These are phyloP conservation scores for Leucophenga maculata DNA, from an alignment of 2,888 invertebrate species.

Conservation along the genomic window DNA sequence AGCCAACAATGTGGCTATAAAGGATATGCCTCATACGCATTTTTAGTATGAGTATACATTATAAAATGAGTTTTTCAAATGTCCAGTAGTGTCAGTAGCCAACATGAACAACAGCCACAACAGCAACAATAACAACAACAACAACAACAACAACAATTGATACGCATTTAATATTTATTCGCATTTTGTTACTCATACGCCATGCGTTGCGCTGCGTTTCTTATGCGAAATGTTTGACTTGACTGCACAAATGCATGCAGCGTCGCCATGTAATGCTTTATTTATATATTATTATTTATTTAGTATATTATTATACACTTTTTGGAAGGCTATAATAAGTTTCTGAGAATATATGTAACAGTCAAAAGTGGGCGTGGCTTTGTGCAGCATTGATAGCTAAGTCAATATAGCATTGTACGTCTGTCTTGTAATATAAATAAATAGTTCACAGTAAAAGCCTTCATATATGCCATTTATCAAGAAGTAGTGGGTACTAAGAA, in stretches of 20 bases:
- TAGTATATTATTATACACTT: no score
- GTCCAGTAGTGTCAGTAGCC: not conserved
- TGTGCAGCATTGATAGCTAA: no score
- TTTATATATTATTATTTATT: no score
- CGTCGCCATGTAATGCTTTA: not conserved
- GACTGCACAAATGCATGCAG: not conserved
- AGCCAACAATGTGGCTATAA: not conserved
- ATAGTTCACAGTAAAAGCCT: no score
- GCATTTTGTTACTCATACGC: slow-evolving; percentile 35
- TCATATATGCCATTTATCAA: no score
- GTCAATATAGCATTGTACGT: no score
- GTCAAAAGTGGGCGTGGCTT: no score
- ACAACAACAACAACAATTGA: slow-evolving; percentile 41
- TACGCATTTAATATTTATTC: slow-evolving; percentile 53
- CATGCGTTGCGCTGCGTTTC: not conserved
- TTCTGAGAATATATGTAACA: no score
- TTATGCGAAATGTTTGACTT: not conserved
- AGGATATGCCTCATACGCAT: not conserved
- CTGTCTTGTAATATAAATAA: no score
- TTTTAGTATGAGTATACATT: not conserved
- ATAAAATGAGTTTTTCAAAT: not conserved
- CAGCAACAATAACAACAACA: slow-evolving; percentile 21
- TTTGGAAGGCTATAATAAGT: no score
- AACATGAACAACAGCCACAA: not conserved
- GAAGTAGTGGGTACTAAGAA: no score